Evolutionary conservation across 2,888 invertebrate species (phyloP).

Genomic region (Abscondita cerata): DNA sequence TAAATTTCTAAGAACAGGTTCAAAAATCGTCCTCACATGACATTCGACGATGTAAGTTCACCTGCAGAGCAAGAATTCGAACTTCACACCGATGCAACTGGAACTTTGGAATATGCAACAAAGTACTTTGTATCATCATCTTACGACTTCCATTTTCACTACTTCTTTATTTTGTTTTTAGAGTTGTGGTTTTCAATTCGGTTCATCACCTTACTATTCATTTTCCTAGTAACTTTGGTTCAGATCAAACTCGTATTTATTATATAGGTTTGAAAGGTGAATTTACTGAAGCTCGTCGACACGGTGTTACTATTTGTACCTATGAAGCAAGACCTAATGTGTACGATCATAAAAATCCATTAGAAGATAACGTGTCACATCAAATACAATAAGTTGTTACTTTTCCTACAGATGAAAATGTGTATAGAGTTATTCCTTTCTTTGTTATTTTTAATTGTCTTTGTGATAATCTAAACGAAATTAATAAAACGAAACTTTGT

Average conservation of each 20-base stretch:
- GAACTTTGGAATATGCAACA: constrained; percentile 85
- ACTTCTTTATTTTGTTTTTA: constrained; percentile 65
- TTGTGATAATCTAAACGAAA: too few species aligned
- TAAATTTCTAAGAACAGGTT: constrained; percentile 66
- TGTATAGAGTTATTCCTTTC: too few species aligned
- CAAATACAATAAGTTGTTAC: constrained; percentile 62
- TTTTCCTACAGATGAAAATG: too few species aligned
- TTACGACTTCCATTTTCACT: too few species aligned
- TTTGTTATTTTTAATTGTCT: too few species aligned
- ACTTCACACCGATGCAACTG: constrained; percentile 77
- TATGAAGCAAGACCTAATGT: constrained; percentile 89
- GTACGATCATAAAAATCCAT: constrained; percentile 80
- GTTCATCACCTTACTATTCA: constrained; percentile 89
- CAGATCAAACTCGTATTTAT: constrained; percentile 82
- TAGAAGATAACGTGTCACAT: constrained; percentile 67
- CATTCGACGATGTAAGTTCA: constrained; percentile 83
- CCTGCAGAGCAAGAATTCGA: constrained; percentile 91
- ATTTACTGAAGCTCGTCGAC: constrained; percentile 81
- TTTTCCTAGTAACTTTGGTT: constrained; percentile 89
- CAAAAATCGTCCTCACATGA: constrained; percentile 93
- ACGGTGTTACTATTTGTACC: constrained; percentile 90
- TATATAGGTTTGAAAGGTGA: constrained; percentile 97
- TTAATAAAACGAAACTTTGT: too few species aligned
- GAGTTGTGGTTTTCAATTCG: constrained; percentile 90
- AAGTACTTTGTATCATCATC: too few species aligned